Base-by-base conservation (phyloP, 2,113 vertebrate genomes). In the Rhombomys opimus region DNA sequence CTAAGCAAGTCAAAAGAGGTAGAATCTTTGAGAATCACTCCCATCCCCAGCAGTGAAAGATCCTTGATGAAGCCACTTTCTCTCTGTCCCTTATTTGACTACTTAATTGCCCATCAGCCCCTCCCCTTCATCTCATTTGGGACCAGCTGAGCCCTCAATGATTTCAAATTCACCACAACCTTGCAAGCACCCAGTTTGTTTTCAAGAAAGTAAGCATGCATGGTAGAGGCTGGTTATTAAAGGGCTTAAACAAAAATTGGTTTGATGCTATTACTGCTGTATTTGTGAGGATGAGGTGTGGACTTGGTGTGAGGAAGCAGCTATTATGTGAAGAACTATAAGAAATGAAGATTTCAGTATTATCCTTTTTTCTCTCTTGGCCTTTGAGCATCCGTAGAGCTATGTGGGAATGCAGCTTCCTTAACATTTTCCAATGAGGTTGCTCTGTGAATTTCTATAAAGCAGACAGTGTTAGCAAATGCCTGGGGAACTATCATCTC, bases 401-500 rank as follows among this genome's bases (percentile, higher is more conserved):
- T 54, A 12, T 2, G 0, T 65, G 84, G 88, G 88, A 93, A 96
- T 84, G 88, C 57, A 78, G 38, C 35, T 91, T 77, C 52, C 50
- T 41, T 87, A 86, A 91, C 70, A 59, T 78, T 93, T 65, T 1
- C 81, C 27, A 85, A 93, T 82, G 57, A 97, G 73, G 89, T 94
- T 87, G 72, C 94, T 97, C 94, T 96, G 78, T 88, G 76, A 84
- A 96, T 97, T 89, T 95, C 57, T 76, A 80, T 41, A 25, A 91
- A 92, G 87, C 97, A 97, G 96, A 97, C 61, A 91, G 77, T 77
- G 80, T 82, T 63, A 77, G 2, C 97, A 97, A 97, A 97, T 72
- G 90, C 80, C 80, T 20, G 0, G 50, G 97, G 97, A 97, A 93
- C 52, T 59, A 94, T 96, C 93, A 87, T 97, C 93, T 94, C 91